Conservation (phyloP, 2,797 vertebrate species). For the Chelidonichthys spinosus region DNA sequence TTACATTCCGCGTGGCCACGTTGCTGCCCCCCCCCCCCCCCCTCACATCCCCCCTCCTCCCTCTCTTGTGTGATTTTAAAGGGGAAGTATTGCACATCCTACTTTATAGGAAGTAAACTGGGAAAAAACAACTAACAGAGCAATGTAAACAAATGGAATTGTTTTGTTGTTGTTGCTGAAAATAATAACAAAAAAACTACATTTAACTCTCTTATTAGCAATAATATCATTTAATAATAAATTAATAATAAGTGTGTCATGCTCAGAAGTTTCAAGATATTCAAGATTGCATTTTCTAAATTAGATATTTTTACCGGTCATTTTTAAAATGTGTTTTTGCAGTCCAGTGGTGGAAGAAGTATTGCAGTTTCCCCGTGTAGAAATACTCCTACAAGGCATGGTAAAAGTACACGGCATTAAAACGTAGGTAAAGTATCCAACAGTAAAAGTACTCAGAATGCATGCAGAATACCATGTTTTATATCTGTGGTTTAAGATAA, state of each 20-base stretch:
- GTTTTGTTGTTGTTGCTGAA: no score
- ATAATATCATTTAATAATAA: no score
- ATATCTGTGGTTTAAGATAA: background rate
- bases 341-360: background rate
- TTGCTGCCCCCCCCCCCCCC: slow-evolving; percentile 22
- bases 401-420: no score
- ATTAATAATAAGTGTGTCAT: background rate
- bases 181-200: no score
- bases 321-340: background rate
- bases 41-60: background rate
- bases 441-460: background rate
- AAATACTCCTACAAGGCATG: background rate
- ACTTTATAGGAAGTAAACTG: background rate
- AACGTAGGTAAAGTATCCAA: background rate
- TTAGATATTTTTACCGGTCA: background rate
- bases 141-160: no score
- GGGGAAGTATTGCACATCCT: slow-evolving; percentile 5
- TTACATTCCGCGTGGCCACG: slow-evolving; percentile 61
- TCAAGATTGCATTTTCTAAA: background rate
- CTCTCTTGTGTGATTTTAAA: slow-evolving; percentile 32
- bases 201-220: no score
- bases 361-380: background rate
- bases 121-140: background rate
- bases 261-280: no score
- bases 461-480: background rate